phyloP scores from a whole-genome alignment of 2,888 invertebrate genomes.

The Drosophila tanythrix region DNA sequence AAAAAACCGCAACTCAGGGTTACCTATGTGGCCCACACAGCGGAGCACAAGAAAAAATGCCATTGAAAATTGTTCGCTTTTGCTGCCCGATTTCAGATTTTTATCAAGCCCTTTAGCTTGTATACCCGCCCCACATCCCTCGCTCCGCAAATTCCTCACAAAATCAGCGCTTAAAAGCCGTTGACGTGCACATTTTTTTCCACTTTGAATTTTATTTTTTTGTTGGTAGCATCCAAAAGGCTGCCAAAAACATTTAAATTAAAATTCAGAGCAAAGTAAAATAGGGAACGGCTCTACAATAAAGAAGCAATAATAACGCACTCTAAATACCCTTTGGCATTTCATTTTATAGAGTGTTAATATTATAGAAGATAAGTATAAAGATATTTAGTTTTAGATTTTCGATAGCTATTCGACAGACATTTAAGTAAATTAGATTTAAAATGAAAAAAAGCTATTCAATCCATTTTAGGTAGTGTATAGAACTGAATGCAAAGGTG shows the following conservation, averaged over 20 bases:
- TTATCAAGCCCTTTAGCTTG: conserved; percentile 63
- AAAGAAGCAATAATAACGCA: conserved; percentile 21
- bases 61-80: conserved; percentile 73
- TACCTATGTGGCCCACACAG: conserved; percentile 59
- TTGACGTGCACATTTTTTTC: conserved; percentile 57
- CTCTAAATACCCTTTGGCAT: conserved; percentile 30
- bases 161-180: conserved; percentile 76
- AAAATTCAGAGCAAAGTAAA: conserved; percentile 65
- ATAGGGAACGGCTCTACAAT: conserved; percentile 17
- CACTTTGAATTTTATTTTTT: conserved; percentile 18
- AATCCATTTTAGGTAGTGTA: conserved; percentile 17
- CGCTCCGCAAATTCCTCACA: conserved; percentile 30
- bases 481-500: conserved; percentile 15
- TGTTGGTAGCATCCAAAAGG: conserved; percentile 47
- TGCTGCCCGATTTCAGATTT: conserved; percentile 73
- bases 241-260: conserved; percentile 80
- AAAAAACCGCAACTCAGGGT: conserved; percentile 64
- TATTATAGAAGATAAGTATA: not conserved
- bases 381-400: not conserved
- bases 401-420: not conserved
- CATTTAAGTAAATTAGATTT: not conserved
- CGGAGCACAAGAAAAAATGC: conserved; percentile 42
- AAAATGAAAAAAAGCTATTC: not conserved
- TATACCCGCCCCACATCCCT: conserved; percentile 1
- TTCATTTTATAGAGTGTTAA: not conserved